Percentiles rank a stretch among this genome's conserved stretches.
Conservation (phyloP, 2,113 vertebrate genomes). For the Heterochromis multidens region DNA sequence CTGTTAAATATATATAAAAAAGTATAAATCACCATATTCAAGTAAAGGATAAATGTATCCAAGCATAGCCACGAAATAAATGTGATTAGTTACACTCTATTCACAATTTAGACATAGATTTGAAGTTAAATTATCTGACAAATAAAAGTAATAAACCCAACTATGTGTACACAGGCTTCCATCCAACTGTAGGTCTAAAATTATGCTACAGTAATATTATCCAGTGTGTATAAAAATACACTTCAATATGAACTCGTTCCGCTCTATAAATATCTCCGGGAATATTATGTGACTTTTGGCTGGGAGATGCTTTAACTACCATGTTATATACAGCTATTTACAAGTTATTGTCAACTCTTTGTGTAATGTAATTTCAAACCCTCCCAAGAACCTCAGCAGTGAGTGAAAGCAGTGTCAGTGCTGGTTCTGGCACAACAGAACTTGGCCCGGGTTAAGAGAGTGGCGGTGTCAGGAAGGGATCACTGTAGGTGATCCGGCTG, state of each 20-base stretch:
- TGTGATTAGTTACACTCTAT: not conserved
- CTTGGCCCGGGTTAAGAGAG: slow-evolving; percentile 5
- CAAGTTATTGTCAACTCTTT: not conserved
- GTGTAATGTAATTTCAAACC: not conserved
- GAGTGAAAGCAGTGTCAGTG: not conserved
- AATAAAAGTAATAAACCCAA: not conserved
- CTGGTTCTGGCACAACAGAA: not conserved
- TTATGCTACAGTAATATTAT: slow-evolving; percentile 29
- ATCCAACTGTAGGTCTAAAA: not conserved
- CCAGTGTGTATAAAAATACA: slow-evolving; percentile 34
- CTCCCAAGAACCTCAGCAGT: not conserved
- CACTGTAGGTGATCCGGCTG: slow-evolving; percentile 9
- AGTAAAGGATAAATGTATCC: not conserved
- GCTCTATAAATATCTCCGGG: not conserved
- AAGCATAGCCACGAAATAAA: not conserved
- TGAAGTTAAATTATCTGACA: not conserved
- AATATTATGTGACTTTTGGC: not conserved
- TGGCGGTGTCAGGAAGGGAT: not conserved
- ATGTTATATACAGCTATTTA: not conserved
- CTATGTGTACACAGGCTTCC: not conserved
- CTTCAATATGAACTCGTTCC: not conserved
- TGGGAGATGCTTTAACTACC: not conserved
- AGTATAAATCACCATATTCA: not conserved
- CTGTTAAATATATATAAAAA: too few species aligned
- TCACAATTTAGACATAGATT: not conserved